Evolutionary conservation across 2,888 invertebrate genomes (phyloP).

Genomic region (Agriopis marginaria): DNA sequence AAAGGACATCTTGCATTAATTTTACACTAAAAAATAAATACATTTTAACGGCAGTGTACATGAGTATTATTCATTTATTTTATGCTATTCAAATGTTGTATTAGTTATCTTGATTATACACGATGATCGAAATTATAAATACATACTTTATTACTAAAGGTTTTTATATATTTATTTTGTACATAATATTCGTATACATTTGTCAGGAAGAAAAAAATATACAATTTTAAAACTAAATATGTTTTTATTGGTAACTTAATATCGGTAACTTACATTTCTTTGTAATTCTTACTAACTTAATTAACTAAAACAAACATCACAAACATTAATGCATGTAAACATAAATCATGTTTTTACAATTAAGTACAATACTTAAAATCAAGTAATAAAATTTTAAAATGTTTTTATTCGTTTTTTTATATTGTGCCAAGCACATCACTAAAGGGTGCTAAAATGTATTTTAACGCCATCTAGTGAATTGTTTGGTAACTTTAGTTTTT

Average conservation of each 20-base stretch:
- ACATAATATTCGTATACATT: constrained; percentile 21
- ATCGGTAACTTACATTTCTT: constrained; percentile 33
- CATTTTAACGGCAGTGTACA: constrained; percentile 44
- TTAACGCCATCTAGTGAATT: constrained; percentile 31
- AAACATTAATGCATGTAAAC: constrained; percentile 40
- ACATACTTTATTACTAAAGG: neutral
- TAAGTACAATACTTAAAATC: neutral
- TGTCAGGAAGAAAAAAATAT: constrained; percentile 11
- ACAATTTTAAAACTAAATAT: neutral
- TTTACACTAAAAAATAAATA: constrained; percentile 49
- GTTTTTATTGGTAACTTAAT: constrained; percentile 21
- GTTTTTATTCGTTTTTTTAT: neutral
- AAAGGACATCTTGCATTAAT: constrained; percentile 65
- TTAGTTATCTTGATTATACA: neutral
- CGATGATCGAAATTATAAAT: neutral
- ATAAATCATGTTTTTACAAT: constrained; percentile 15
- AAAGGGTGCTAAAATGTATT: constrained; percentile 25
- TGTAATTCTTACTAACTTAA: constrained; percentile 7
- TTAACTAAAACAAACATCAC: constrained; percentile 37
- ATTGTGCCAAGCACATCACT: constrained; percentile 15
- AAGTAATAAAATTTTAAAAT: neutral
- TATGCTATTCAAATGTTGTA: too few relatives aligned
- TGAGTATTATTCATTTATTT: constrained; percentile 42
- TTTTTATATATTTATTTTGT: neutral
- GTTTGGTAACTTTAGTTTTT: constrained; percentile 2